Evolutionary conservation across 2,797 vertebrate species (phyloP).

Genomic region (Borostomias antarcticus): DNA sequence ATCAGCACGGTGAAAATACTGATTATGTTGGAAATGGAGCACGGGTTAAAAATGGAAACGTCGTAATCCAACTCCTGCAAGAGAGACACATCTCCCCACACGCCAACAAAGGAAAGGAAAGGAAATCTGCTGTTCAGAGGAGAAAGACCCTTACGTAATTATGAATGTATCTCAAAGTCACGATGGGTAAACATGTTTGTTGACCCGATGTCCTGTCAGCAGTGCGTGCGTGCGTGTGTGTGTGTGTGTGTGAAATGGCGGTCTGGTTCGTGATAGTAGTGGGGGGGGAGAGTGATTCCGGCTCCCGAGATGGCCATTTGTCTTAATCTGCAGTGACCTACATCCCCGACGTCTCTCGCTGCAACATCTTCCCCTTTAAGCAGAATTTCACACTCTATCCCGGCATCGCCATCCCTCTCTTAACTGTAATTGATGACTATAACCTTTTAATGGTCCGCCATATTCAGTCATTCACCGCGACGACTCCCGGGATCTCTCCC

Average conservation of each 20-base stretch:
- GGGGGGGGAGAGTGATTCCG: conserved; percentile 64
- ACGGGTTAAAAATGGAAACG: conserved; percentile 60
- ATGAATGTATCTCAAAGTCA: conserved; percentile 61
- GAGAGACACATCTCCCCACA: conserved; percentile 41
- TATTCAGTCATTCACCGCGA: conserved; percentile 73
- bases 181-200: conserved; percentile 63
- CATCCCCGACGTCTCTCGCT: conserved; percentile 74
- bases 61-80: conserved; percentile 61
- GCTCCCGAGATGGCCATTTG: conserved; percentile 74
- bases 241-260: conserved; percentile 47
- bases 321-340: conserved; percentile 82
- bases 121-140: conserved; percentile 30
- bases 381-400: conserved; percentile 69
- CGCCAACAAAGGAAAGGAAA: conserved; percentile 15
- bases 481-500: conserved; percentile 54
- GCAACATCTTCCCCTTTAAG: conserved; percentile 71
- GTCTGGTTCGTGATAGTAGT: conserved; percentile 48
- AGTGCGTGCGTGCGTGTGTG: conserved; percentile 26
- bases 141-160: conserved; percentile 47
- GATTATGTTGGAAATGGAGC: conserved; percentile 65
- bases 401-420: conserved; percentile 71
- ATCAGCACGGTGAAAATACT: conserved; percentile 66
- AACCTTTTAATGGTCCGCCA: conserved; percentile 82
- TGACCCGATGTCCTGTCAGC: conserved; percentile 37
- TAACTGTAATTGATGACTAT: conserved; percentile 85